Base-by-base conservation (phyloP, 2,888 invertebrate genomes). In the Drosophila gaucha region DNA sequence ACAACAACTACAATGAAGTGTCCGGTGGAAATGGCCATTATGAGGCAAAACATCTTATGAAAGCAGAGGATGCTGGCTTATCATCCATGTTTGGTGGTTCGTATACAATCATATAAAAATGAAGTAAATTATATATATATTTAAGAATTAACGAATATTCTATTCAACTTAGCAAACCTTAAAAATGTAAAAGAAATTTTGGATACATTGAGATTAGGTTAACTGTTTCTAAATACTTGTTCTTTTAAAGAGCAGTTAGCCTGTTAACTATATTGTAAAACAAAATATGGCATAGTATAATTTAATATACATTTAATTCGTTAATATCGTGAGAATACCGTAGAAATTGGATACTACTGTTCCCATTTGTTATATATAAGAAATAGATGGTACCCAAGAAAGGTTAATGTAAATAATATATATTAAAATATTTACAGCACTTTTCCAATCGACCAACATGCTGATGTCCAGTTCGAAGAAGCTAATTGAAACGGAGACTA, bases 371-470 rank as follows among this genome's bases (percentile, higher is more conserved):
- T n/a, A n/a, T n/a, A n/a, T n/a, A n/a, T n/a, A n/a, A n/a, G n/a
- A n/a, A n/a, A n/a, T n/a, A n/a, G n/a, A n/a, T n/a, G n/a, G n/a
- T n/a, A n/a, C n/a, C n/a, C n/a, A n/a, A n/a, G n/a, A n/a, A n/a
- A n/a, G n/a, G n/a, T n/a, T n/a, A n/a, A n/a, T n/a, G n/a, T n/a
- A n/a, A n/a, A n/a, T n/a, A n/a, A n/a, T n/a, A n/a, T n/a, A n/a
- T n/a, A 31, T 31, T 5, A n/a, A n/a, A n/a, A 22, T 5, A 2
- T 22, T 60, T 36, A 26, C 72, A 93, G 93, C 92, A 43, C 89
- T 93, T 30, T 90, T 93, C 28, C 93, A 93, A 72, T 93, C 92
- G 6, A 92, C 92, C 30, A 92, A 92, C 46, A 90, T 92, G 69
- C 87, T 92, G 5, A 90, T 92, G 90, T 90, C 90, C 10, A 89